Conservation (phyloP, 2,888 invertebrate species). For the Pyrgus malvae region DNA sequence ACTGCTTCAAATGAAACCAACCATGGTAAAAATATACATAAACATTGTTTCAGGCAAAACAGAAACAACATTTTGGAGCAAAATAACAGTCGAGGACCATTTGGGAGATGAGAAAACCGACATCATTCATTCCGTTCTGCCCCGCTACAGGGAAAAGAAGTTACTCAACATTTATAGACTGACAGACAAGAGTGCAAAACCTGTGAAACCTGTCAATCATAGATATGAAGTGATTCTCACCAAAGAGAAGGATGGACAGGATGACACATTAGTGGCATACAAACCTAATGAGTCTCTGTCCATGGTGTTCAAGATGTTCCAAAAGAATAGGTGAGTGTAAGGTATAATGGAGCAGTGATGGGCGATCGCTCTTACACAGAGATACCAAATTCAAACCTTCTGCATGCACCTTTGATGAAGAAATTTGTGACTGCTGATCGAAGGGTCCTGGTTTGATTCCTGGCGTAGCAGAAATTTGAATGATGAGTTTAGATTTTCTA, state of each 20-base stretch:
- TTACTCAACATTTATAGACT: constrained; percentile 40
- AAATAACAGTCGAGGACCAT: constrained; percentile 51
- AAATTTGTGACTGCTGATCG: no score
- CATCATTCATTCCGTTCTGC: constrained; percentile 58
- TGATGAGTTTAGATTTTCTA: no score
- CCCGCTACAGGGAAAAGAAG: constrained; percentile 62
- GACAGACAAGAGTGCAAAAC: no score
- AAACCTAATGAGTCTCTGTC: constrained; percentile 54
- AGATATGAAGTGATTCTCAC: constrained; percentile 51
- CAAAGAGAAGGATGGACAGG: constrained; percentile 55
- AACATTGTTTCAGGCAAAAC: constrained; percentile 42
- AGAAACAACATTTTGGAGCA: constrained; percentile 63
- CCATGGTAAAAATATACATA: no score
- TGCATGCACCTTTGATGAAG: no score
- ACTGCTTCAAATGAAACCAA: no score
- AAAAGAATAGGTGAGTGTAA: constrained; percentile 21
- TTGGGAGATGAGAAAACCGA: constrained; percentile 57
- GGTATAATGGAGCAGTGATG: no score
- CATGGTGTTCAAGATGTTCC: constrained; percentile 53
- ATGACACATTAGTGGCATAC: constrained; percentile 58
- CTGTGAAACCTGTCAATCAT: constrained; percentile 32
- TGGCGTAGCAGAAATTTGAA: no score
- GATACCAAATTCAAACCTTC: no score
- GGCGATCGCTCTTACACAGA: no score
- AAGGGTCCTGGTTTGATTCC: no score